phyloP scores from a whole-genome alignment of 1,140 invertebrate species.

The Drosophila novamexicana region DNA sequence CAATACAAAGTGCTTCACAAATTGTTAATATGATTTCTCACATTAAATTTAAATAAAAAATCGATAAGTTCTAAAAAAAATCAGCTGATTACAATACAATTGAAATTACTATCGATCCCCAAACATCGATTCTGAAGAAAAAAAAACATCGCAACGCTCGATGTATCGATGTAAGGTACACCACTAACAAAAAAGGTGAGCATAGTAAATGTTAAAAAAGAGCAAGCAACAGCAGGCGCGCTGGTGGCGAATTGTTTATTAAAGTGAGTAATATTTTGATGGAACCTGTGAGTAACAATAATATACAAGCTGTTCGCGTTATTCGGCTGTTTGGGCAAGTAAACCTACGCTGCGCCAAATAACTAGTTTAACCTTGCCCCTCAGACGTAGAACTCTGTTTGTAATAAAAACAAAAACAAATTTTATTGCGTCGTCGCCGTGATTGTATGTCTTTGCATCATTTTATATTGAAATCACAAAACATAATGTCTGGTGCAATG shows the following conservation, averaged over 20 bases:
- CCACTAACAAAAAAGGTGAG: constrained; percentile 19
- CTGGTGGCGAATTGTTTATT: constrained; percentile 52
- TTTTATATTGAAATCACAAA: constrained; percentile 33
- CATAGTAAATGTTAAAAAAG: constrained; percentile 50
- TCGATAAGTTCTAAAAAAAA: too few relatives aligned
- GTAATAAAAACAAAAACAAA: constrained; percentile 72
- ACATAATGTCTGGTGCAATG: constrained; percentile 20
- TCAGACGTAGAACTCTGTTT: constrained; percentile 38
- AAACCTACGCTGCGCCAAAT: constrained; percentile 22
- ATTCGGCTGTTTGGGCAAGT: constrained; percentile 8
- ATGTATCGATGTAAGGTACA: constrained; percentile 10
- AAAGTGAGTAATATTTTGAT: constrained; percentile 63
- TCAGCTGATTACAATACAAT: too few relatives aligned
- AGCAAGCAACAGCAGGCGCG: constrained; percentile 27
- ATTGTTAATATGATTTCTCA: too few relatives aligned
- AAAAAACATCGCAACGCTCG: not conserved
- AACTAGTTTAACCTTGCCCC: constrained; percentile 55
- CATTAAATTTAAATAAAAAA: too few relatives aligned
- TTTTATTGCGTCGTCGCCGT: constrained; percentile 45
- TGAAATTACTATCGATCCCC: not conserved
- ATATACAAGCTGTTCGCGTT: constrained; percentile 32
- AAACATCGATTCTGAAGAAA: not conserved
- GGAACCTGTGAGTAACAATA: constrained; percentile 9
- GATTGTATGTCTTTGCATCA: constrained; percentile 4
- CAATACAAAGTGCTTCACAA: too few relatives aligned